These are phyloP conservation scores for Lonchura striata DNA, from an alignment of 2,113 vertebrate species.

Conservation along the genomic window DNA sequence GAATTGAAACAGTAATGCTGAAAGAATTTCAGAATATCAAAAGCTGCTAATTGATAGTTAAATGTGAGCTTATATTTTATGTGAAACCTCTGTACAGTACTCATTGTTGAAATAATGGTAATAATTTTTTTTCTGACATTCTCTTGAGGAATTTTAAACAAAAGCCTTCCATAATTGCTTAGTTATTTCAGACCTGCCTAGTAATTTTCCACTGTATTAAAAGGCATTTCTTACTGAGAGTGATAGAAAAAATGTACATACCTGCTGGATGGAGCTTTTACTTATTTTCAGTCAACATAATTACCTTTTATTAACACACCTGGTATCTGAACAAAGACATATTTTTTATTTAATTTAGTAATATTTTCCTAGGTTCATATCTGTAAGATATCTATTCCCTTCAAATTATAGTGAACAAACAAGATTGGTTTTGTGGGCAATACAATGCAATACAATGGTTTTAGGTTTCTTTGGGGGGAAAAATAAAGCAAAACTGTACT, in stretches of 20 bases:
- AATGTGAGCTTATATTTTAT: slow-evolving; percentile 62
- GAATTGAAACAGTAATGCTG: slow-evolving; percentile 28
- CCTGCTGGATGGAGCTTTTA: slow-evolving; percentile 51
- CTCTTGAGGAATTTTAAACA: slow-evolving; percentile 72
- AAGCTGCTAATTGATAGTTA: slow-evolving; percentile 64
- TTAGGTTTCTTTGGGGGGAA: neutral
- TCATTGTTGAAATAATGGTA: slow-evolving; percentile 59
- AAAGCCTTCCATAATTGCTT: slow-evolving; percentile 68
- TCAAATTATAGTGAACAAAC: slow-evolving; percentile 7
- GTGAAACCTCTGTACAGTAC: slow-evolving; percentile 14
- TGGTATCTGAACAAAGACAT: slow-evolving; percentile 60
- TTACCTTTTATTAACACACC: slow-evolving; percentile 66
- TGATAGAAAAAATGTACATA: slow-evolving; percentile 1
- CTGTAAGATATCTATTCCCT: neutral
- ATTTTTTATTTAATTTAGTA: slow-evolving; percentile 17
- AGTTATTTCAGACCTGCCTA: slow-evolving; percentile 65
- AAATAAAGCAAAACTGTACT: neutral
- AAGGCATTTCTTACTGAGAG: slow-evolving; percentile 57
- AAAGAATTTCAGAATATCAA: slow-evolving; percentile 56
- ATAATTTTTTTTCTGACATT: slow-evolving; percentile 66
- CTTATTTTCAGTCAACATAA: slow-evolving; percentile 71
- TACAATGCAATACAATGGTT: neutral
- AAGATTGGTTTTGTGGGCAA: neutral
- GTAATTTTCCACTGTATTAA: slow-evolving; percentile 75
- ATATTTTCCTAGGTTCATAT: slow-evolving; percentile 37